These are phyloP conservation scores for Orchesella flavescens DNA, from an alignment of 2,888 invertebrate genomes.

Conservation along the genomic window DNA sequence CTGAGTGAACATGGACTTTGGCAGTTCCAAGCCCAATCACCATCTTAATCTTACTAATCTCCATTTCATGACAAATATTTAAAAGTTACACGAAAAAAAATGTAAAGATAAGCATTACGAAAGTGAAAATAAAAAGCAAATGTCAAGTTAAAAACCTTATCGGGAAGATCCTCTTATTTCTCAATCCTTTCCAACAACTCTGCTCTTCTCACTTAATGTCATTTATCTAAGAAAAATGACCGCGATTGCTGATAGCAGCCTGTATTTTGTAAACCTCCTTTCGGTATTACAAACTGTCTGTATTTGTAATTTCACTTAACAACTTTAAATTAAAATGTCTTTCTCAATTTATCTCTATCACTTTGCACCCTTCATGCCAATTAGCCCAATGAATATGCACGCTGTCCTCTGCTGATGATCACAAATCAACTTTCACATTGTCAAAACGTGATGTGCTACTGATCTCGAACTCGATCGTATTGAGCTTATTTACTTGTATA, in stretches of 20 bases:
- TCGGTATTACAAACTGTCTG: background rate
- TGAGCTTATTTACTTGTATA: too few species aligned
- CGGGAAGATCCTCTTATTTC: conserved; percentile 27
- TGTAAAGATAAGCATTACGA: background rate
- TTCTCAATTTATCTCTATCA: conserved; percentile 22
- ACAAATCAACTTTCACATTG: conserved; percentile 31
- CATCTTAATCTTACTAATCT: background rate
- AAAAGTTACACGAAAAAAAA: conserved; percentile 2
- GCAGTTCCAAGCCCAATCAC: conserved; percentile 34
- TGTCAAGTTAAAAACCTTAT: conserved; percentile 47
- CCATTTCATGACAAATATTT: background rate
- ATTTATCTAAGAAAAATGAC: conserved; percentile 6
- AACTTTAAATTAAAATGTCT: conserved; percentile 4
- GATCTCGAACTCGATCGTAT: too few species aligned
- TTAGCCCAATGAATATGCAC: conserved; percentile 32
- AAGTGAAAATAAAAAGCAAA: background rate
- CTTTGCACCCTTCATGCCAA: conserved; percentile 40
- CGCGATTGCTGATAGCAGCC: background rate
- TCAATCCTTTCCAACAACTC: background rate
- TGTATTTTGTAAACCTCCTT: background rate
- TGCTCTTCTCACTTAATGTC: background rate
- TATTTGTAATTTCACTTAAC: conserved; percentile 1
- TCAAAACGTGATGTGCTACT: conserved; percentile 30
- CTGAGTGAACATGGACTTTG: conserved; percentile 39
- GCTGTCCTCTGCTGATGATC: conserved; percentile 42